Percentiles rank a stretch among this genome's conserved stretches.
phyloP scores from a whole-genome alignment of 2,888 invertebrate genomes.

The Acleris emargana region DNA sequence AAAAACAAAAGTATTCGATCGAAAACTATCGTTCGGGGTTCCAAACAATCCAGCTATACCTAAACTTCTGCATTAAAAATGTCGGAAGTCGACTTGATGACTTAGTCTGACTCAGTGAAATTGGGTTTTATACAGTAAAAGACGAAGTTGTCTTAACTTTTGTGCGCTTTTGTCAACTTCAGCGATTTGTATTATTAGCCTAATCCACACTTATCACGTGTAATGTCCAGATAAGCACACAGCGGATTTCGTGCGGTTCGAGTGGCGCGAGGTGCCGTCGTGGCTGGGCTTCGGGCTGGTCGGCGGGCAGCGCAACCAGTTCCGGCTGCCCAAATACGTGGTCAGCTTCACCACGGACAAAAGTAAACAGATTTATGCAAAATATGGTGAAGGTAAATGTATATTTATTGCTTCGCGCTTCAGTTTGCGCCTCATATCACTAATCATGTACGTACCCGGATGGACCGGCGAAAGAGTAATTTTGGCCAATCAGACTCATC shows the following conservation, averaged over 20 bases:
- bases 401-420: constrained; percentile 81
- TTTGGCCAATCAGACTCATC: neutral
- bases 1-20: too few relatives aligned
- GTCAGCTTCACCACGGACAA: constrained; percentile 85
- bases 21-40: too few relatives aligned
- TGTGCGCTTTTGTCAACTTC: too few relatives aligned
- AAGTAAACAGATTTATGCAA: constrained; percentile 82
- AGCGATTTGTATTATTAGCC: too few relatives aligned
- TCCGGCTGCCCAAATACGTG: constrained; percentile 86
- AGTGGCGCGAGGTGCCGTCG: constrained; percentile 84
- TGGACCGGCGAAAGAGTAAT: constrained; percentile 7
- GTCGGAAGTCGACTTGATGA: too few relatives aligned
- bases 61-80: too few relatives aligned
- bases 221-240: constrained; percentile 83
- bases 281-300: constrained; percentile 76
- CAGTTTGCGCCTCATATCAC: constrained; percentile 67
- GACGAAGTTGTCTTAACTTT: too few relatives aligned
- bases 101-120: too few relatives aligned
- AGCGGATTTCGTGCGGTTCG: constrained; percentile 84
- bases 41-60: too few relatives aligned
- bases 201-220: too few relatives aligned
- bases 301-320: constrained; percentile 80
- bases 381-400: constrained; percentile 86
- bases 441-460: constrained; percentile 59
- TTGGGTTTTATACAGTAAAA: too few relatives aligned